A percentile compares a stretch with the other conserved stretches of the same genome.
Conservation (phyloP, 2,113 vertebrate species). For the Chionis minor region DNA sequence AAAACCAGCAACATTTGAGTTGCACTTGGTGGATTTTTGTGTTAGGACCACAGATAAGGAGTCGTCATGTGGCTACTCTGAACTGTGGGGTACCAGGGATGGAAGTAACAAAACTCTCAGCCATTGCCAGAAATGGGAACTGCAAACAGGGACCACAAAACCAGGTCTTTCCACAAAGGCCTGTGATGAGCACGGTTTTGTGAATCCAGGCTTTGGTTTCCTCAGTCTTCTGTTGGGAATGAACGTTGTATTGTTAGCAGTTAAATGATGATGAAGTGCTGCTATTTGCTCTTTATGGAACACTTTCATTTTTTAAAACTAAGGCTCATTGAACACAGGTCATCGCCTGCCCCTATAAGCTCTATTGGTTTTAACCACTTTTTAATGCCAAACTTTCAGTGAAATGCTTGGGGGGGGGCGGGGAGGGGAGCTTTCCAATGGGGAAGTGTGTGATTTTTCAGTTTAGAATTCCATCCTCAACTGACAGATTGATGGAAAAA, state of each 20-base stretch:
- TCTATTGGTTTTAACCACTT: not conserved
- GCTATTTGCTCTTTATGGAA: not conserved
- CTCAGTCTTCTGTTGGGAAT: not conserved
- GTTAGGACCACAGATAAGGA: not conserved
- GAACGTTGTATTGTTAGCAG: not conserved
- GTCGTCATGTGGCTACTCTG: not conserved
- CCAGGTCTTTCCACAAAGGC: not conserved
- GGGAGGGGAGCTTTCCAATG: not conserved
- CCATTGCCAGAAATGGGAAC: not conserved
- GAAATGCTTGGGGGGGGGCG: rapidly evolving
- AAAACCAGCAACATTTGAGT: not conserved
- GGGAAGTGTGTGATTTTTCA: not conserved
- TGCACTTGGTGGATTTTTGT: not conserved
- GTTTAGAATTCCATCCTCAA: not conserved
- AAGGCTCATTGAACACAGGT: not conserved
- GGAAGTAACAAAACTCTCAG: not conserved
- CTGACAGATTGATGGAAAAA: not conserved
- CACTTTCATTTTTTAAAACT: not conserved
- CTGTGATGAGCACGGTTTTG: not conserved
- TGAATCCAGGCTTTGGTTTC: not conserved
- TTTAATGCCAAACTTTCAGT: not conserved
- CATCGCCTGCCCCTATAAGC: not conserved
- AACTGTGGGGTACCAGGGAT: not conserved
- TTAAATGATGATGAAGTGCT: not conserved
- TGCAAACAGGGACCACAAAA: not conserved